Base-by-base conservation (phyloP, 2,113 vertebrate genomes). In the Bagarius yarrelli region DNA sequence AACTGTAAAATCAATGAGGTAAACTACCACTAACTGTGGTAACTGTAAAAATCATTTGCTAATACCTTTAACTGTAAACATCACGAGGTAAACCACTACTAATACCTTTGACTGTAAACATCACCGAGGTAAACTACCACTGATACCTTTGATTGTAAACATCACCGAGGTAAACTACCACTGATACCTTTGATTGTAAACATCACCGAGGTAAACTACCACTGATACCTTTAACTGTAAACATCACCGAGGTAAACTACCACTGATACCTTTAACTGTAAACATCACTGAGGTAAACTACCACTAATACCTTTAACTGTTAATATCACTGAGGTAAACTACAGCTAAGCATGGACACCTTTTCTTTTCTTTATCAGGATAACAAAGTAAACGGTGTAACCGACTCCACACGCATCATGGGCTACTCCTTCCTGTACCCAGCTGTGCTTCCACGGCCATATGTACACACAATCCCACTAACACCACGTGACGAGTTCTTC, bases 311-410 rank as follows among this genome's bases (percentile, higher is more conserved):
- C 2, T 36, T n/a, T 75, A 76, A 12, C 14, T 59, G 23, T 59
- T 27, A 40, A 40, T 15, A 18, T 50, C 3, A 14, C 9, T 27
- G 69, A 50, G 44, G 40, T 71, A 71, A 71, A 52, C n/a, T 14
- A 71, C 23, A 50, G 1, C n/a, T 52, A 52, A 11, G 44, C 9
- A 47, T 47, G 44, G 9, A 47, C 44, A 47, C 44, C 44, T 5
- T 19, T 40, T 0, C 19, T 79, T 55, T 80, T 40, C 56, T 66
- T 44, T 63, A 89, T 2, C 89, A 99, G 98, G 98, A 99, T 50
- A 98, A 97, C 90, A 99, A 99, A 90, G 96, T 99, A 85, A 99
- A 99, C 0, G 98, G 98, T 0, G 97, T 99, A 90, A 99, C 97
- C 0, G 98, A 99, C 86, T 99, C 95, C 8, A 99, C 97, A 0